Percentiles rank a stretch among this genome's conserved stretches.
Conservation (phyloP, 2,113 vertebrate species). For the Prunella fulvescens region DNA sequence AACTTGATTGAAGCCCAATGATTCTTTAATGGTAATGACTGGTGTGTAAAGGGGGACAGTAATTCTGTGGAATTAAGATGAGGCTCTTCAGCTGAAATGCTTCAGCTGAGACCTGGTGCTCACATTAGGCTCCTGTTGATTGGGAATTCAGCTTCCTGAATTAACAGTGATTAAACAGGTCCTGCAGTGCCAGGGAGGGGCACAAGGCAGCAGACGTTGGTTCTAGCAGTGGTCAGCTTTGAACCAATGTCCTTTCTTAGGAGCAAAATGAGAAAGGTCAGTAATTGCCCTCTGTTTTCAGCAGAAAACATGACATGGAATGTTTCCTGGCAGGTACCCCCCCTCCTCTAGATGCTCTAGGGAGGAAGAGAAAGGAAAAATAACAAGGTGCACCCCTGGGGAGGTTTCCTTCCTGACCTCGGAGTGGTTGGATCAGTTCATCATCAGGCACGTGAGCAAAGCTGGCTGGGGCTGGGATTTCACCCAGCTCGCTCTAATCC, state of each 20-base stretch:
- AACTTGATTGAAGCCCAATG: background rate
- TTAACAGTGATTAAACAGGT: background rate
- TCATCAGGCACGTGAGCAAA: background rate
- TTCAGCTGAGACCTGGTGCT: background rate
- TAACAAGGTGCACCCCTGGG: conserved; percentile 21
- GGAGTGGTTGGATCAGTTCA: background rate
- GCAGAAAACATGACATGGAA: background rate
- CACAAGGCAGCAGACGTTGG: background rate
- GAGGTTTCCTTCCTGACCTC: conserved; percentile 25
- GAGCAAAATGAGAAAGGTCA: background rate
- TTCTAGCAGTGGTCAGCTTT: background rate
- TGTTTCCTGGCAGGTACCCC: conserved; percentile 17
- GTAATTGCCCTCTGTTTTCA: conserved; percentile 1
- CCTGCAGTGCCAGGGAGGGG: background rate
- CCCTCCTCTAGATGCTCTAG: background rate
- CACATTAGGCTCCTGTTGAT: background rate
- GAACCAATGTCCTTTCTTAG: background rate
- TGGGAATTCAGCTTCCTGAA: conserved; percentile 2
- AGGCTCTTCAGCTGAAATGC: background rate
- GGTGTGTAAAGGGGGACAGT: background rate
- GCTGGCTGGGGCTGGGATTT: background rate
- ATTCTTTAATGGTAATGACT: background rate
- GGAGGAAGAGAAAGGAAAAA: conserved; percentile 28
- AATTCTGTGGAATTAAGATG: conserved; percentile 21
- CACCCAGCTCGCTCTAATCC: background rate